Base-by-base conservation (phyloP, 2,888 invertebrate genomes). In the Drosophila affinis region DNA sequence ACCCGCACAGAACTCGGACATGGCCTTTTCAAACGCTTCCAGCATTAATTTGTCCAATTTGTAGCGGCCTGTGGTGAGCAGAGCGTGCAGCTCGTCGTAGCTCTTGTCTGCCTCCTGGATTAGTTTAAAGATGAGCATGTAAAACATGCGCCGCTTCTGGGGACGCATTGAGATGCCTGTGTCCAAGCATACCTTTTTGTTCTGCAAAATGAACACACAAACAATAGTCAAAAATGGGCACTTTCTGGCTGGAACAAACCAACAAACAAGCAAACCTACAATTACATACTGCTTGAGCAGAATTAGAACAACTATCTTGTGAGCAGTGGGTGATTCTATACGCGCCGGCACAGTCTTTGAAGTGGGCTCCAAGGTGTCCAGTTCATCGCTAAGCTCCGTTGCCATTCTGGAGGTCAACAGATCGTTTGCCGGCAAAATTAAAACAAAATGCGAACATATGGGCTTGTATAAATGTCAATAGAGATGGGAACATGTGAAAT, bases 71-170 rank as follows among this genome's bases (percentile, higher is more conserved):
- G 89, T 81, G 5, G 91, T 94, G n/a, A 97, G 91, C 72, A 95
- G 92, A 48, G 93, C 93, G 91, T 95, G 94, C 65, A 95, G 91
- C 86, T 95, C 95, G 80, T 93, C 94, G 75, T 96, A 94, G 67
- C 95, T 94, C 94, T 97, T 94, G 89, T 97, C 97, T 21, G 96
- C 96, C 79, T 95, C 95, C 94, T 96, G 92, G 77, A 97, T 95
- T 29, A 97, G 92, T 91, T 96, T 96, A 17, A 97, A 93, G 34
- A 96, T 94, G 7, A 96, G 93, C 91, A 97, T 95, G 92, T 97
- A 96, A 91, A 97, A 97, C 89, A 96, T 95, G 79, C 96, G 95
- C 63, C 96, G 93, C 75, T 95, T 94, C 88, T 94, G 94, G 18
- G 95, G 93, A 24, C 60, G 93, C 93, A 84, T 90, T 74, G 54